These are phyloP conservation scores for Andricus quercusramuli DNA, from an alignment of 2,888 invertebrate genomes.

Conservation along the genomic window DNA sequence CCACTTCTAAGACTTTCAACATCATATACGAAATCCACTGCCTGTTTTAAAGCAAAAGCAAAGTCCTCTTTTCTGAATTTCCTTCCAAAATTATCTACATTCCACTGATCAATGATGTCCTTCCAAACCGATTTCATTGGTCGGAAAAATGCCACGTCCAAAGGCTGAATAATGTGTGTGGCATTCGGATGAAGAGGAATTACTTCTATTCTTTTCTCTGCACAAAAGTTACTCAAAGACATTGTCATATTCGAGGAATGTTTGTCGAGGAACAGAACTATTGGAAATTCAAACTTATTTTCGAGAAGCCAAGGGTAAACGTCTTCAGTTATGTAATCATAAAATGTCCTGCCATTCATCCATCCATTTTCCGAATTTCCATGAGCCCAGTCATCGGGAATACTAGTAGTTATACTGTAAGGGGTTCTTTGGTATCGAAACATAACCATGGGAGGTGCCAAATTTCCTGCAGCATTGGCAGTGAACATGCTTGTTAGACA, in stretches of 20 bases:
- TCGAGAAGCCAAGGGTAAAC: conserved; percentile 72
- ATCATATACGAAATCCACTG: conserved; percentile 40
- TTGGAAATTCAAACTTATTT: conserved; percentile 67
- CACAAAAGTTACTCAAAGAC: conserved; percentile 73
- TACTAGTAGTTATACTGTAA: conserved; percentile 54
- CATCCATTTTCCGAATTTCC: conserved; percentile 76
- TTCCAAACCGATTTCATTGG: conserved; percentile 69
- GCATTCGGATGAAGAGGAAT: conserved; percentile 72
- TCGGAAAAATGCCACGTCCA: conserved; percentile 73
- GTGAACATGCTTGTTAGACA: conserved; percentile 62
- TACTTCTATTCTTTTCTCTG: conserved; percentile 69
- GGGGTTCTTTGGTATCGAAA: conserved; percentile 68
- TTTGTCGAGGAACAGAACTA: conserved; percentile 75
- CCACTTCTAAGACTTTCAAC: conserved; percentile 42
- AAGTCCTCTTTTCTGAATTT: conserved; percentile 47
- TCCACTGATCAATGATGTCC: conserved; percentile 50
- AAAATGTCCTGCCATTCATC: conserved; percentile 76
- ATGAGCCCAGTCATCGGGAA: conserved; percentile 71
- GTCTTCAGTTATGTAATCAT: conserved; percentile 73
- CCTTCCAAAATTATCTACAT: conserved; percentile 46
- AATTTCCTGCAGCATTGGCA: conserved; percentile 54
- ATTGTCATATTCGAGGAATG: conserved; percentile 73
- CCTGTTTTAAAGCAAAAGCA: conserved; percentile 26
- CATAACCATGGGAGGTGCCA: conserved; percentile 65
- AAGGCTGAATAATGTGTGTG: conserved; percentile 73